phyloP scores from a whole-genome alignment of 1,140 invertebrate genomes.

The Dolichoris vasculosae region DNA sequence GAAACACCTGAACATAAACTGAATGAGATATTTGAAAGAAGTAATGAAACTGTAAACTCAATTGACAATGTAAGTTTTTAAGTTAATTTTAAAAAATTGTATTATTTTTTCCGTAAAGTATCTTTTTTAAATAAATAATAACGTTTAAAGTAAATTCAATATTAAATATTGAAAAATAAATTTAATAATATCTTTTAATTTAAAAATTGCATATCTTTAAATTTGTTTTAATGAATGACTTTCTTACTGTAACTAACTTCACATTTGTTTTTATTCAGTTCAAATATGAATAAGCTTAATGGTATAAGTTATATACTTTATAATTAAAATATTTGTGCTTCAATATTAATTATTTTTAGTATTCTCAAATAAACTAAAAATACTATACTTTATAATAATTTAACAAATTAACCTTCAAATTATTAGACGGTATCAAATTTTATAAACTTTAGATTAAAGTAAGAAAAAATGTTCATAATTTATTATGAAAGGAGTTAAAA shows the following conservation, averaged over 20 bases:
- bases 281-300: neutral
- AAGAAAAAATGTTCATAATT: no score
- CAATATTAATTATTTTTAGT: neutral
- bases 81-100: neutral
- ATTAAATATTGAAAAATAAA: no score
- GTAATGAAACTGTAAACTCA: conserved; percentile 14
- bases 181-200: no score
- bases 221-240: neutral
- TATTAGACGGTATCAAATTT: no score
- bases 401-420: neutral
- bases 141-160: neutral
- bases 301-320: neutral
- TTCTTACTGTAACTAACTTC: conserved; percentile 4
- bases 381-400: neutral
- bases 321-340: no score
- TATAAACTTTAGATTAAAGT: no score
- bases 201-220: no score
- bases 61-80: conserved; percentile 30
- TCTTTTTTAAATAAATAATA: neutral
- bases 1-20: conserved; percentile 62
- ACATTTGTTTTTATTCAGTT: conserved; percentile 9
- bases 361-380: neutral
- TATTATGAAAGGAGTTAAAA: no score
- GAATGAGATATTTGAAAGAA: conserved; percentile 4
- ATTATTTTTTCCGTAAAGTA: neutral